phyloP scores from a whole-genome alignment of 2,113 vertebrate species.

The Sporophila hypoxantha region DNA sequence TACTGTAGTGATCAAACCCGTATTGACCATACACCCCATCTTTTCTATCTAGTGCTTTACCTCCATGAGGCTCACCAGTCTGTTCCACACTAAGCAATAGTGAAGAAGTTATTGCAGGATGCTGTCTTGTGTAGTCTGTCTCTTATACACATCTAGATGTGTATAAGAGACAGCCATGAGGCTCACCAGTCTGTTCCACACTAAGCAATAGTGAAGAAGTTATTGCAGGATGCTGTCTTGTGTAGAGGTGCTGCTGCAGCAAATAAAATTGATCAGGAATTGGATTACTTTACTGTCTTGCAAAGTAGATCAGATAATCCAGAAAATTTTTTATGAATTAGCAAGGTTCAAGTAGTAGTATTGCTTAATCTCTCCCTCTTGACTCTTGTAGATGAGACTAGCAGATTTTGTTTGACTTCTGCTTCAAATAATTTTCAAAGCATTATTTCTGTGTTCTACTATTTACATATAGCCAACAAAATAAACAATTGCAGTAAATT shows the following conservation, averaged over 20 bases:
- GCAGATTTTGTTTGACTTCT: neutral
- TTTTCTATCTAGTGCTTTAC: neutral
- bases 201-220: neutral
- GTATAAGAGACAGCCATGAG: no score
- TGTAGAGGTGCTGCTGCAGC: rapidly evolving
- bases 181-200: neutral
- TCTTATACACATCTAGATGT: no score
- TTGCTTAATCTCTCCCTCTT: neutral
- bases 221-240: neutral
- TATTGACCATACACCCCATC: rapidly evolving
- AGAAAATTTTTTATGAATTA: neutral
- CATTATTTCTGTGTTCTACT: neutral
- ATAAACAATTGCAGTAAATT: neutral
- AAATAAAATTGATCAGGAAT: neutral
- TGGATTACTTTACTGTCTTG: neutral
- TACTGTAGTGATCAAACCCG: neutral
- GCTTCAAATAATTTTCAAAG: neutral
- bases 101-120: neutral
- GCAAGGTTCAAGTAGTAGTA: neutral
- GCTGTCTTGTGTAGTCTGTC: rapidly evolving
- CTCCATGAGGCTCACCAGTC: neutral
- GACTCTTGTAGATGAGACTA: neutral
- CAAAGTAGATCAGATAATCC: neutral
- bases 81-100: no score
- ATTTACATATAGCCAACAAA: neutral